A percentile compares a stretch with the other conserved stretches of the same genome.
These are phyloP conservation scores for Phataginus tetradactyla DNA, from an alignment of 2,797 vertebrate genomes.

Conservation along the genomic window DNA sequence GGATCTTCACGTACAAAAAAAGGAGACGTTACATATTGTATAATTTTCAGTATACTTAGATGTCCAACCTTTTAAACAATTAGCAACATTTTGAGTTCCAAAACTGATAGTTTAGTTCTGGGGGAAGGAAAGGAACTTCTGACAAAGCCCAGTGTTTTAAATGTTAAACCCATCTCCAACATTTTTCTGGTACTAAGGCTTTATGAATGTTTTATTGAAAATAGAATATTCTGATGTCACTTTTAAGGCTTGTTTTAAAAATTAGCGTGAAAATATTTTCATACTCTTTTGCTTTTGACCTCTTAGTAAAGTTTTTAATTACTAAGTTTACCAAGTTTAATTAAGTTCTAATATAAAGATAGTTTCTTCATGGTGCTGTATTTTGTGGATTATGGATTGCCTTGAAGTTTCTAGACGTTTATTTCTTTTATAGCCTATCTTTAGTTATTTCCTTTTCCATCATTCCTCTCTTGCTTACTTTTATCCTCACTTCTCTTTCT, in stretches of 20 bases:
- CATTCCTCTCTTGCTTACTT: conserved; percentile 34
- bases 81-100: conserved; percentile 39
- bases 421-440: conserved; percentile 46
- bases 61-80: conserved; percentile 43
- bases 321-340: conserved; percentile 35
- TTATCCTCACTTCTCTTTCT: conserved; percentile 60
- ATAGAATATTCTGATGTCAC: conserved; percentile 53
- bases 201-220: conserved; percentile 52
- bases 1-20: conserved; percentile 42
- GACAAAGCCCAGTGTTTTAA: conserved; percentile 51
- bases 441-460: conserved; percentile 50
- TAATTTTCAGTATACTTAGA: conserved; percentile 53
- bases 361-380: conserved; percentile 71
- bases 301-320: conserved; percentile 41
- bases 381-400: conserved; percentile 63
- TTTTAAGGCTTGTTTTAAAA: conserved; percentile 38
- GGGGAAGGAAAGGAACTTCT: not conserved
- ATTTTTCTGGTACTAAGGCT: conserved; percentile 60
- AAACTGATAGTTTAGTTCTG: conserved; percentile 38
- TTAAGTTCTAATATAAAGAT: conserved; percentile 62
- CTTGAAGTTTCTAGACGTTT: conserved; percentile 64
- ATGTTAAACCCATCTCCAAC: conserved; percentile 8
- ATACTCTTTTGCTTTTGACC: conserved; percentile 50
- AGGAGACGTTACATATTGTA: not conserved
- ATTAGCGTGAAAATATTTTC: conserved; percentile 38